These are phyloP conservation scores for Sarcoramphus papa DNA, from an alignment of 2,797 vertebrate species.

Conservation along the genomic window DNA sequence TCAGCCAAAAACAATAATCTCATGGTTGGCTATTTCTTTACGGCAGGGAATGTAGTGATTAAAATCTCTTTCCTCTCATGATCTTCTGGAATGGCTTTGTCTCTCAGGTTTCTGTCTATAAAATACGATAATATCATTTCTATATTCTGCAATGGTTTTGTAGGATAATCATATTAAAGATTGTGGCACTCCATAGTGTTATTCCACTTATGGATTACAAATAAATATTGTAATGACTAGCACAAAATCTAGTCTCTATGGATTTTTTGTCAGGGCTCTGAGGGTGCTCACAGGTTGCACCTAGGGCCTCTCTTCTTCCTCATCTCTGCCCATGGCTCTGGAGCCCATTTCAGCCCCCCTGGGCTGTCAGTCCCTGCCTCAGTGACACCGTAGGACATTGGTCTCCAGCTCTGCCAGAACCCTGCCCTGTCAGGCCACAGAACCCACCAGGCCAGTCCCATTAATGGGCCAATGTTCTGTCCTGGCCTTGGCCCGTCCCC, in stretches of 20 bases:
- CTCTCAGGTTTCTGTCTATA: neutral
- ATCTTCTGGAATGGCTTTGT: neutral
- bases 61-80: neutral
- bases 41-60: neutral
- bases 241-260: neutral
- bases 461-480: neutral
- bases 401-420: neutral
- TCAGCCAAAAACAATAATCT: neutral
- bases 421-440: neutral
- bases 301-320: neutral
- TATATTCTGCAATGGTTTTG: neutral
- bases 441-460: neutral
- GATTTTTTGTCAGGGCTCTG: neutral
- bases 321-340: neutral
- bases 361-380: neutral
- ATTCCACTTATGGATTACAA: neutral
- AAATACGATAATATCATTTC: accelerated
- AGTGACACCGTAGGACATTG: accelerated
- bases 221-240: neutral
- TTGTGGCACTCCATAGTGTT: neutral
- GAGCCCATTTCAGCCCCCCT: neutral
- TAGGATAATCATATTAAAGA: neutral
- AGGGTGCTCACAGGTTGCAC: neutral
- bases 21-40: neutral
- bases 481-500: neutral